Conservation (phyloP, 2,888 invertebrate genomes). For the Trypoxylon attenuatum region DNA sequence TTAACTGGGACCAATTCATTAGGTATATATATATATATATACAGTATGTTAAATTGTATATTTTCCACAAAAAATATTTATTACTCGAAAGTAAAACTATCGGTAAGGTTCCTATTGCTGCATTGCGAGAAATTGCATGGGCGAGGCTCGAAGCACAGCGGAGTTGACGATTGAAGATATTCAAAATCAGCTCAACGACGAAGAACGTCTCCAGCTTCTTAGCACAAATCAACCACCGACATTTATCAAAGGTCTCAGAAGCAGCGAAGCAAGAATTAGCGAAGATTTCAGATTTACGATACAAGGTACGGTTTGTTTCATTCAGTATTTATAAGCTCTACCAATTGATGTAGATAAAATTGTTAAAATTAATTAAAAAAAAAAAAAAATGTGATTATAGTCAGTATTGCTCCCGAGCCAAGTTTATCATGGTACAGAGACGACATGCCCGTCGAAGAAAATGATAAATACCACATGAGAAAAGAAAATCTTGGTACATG, state of each 20-base stretch:
- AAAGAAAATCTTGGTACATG: conserved; percentile 84
- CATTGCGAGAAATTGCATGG: conserved; percentile 93
- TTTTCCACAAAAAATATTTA: conserved; percentile 5
- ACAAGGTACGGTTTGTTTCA: conserved; percentile 78
- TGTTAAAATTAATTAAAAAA: neutral
- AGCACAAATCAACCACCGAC: conserved; percentile 88
- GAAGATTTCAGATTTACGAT: conserved; percentile 88
- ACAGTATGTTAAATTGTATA: neutral
- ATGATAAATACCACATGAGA: conserved; percentile 81
- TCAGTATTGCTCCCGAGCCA: conserved; percentile 88
- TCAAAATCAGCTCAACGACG: conserved; percentile 90
- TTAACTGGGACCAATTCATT: conserved; percentile 92
- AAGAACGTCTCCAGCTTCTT: conserved; percentile 86
- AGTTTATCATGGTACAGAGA: conserved; percentile 91
- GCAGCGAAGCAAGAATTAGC: conserved; percentile 88
- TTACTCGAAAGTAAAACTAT: neutral
- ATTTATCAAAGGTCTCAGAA: conserved; percentile 87
- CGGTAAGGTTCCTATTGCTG: conserved; percentile 92
- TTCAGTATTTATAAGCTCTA: neutral
- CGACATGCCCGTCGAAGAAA: conserved; percentile 84
- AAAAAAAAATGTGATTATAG: too few relatives aligned
- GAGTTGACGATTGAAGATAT: conserved; percentile 93
- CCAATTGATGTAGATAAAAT: neutral
- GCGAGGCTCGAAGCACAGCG: conserved; percentile 89
- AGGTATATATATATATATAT: conserved; percentile 70